Percentiles rank a stretch among this genome's conserved stretches.
phyloP scores from a whole-genome alignment of 2,797 vertebrate genomes.

The Alosa sapidissima region DNA sequence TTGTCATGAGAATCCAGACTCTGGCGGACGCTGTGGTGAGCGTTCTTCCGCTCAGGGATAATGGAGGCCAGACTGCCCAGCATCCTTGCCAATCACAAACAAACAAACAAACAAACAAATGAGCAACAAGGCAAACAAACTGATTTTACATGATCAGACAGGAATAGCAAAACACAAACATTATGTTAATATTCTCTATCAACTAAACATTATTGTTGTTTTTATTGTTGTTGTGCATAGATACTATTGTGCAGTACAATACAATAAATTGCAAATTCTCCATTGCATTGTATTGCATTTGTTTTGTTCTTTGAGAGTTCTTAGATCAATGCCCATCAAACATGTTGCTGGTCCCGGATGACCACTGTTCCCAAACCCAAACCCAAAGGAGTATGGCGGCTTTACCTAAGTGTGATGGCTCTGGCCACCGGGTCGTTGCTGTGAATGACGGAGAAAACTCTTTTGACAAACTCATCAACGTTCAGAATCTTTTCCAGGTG shows the following conservation, averaged over 20 bases:
- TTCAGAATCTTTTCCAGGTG: conserved; percentile 98
- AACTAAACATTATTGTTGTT: too few relatives aligned
- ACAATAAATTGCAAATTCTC: background rate
- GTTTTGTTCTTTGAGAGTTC: background rate
- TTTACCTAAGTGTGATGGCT: conserved; percentile 93
- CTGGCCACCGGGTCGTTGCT: conserved; percentile 97
- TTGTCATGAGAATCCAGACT: conserved; percentile 98
- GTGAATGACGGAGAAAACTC: conserved; percentile 97
- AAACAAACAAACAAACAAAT: background rate
- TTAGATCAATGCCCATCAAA: background rate
- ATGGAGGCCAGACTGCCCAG: conserved; percentile 97
- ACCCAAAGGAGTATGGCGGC: background rate
- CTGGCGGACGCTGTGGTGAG: conserved; percentile 96
- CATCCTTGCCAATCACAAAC: conserved; percentile 76
- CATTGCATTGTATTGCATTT: background rate
- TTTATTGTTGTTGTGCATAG: too few relatives aligned
- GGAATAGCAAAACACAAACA: too few relatives aligned
- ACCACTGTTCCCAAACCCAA: background rate
- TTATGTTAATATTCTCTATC: too few relatives aligned
- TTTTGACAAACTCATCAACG: conserved; percentile 97
- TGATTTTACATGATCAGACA: background rate
- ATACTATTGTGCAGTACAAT: too few relatives aligned
- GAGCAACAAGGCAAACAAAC: background rate
- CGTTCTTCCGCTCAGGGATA: conserved; percentile 97
- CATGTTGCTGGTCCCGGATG: background rate